These are phyloP conservation scores for Dione juno DNA, from an alignment of 2,888 invertebrate genomes.

Conservation along the genomic window DNA sequence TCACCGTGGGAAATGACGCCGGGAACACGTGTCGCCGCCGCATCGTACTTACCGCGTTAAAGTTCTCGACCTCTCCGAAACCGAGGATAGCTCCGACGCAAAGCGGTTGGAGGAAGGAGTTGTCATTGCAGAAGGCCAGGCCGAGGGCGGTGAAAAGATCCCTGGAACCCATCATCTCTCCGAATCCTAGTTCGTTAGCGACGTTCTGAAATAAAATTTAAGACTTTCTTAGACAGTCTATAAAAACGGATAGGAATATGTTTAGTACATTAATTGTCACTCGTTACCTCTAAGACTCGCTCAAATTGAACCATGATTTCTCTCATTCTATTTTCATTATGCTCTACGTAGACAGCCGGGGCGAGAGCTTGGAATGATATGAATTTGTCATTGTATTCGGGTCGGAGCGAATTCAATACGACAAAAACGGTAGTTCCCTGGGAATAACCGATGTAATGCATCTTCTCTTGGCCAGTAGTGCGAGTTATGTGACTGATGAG, in stretches of 20 bases:
- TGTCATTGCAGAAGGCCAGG: conserved; percentile 77
- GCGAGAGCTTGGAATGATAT: conserved; percentile 75
- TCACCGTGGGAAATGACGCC: not conserved
- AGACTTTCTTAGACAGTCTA: not conserved
- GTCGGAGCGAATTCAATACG: conserved; percentile 84
- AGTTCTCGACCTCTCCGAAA: conserved; percentile 79
- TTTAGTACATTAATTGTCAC: not conserved
- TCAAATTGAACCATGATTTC: conserved; percentile 32
- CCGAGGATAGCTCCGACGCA: conserved; percentile 86
- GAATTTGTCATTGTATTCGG: conserved; percentile 86
- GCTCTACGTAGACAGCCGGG: conserved; percentile 62
- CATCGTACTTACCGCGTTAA: conserved; percentile 72
- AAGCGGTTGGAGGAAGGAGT: conserved; percentile 75
- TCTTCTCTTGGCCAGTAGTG: conserved; percentile 79
- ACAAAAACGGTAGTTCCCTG: conserved; percentile 85
- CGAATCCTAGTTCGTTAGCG: conserved; percentile 67
- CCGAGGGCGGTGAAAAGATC: conserved; percentile 74
- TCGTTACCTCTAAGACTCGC: conserved; percentile 33
- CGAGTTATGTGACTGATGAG: conserved; percentile 87
- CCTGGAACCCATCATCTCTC: conserved; percentile 79
- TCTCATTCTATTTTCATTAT: conserved; percentile 52
- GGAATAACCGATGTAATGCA: conserved; percentile 92
- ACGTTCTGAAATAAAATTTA: conserved; percentile 50
- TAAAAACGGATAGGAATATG: not conserved
- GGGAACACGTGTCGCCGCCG: not conserved